Base-by-base conservation (phyloP, 1,140 invertebrate genomes). In the Gryon sp. region DNA sequence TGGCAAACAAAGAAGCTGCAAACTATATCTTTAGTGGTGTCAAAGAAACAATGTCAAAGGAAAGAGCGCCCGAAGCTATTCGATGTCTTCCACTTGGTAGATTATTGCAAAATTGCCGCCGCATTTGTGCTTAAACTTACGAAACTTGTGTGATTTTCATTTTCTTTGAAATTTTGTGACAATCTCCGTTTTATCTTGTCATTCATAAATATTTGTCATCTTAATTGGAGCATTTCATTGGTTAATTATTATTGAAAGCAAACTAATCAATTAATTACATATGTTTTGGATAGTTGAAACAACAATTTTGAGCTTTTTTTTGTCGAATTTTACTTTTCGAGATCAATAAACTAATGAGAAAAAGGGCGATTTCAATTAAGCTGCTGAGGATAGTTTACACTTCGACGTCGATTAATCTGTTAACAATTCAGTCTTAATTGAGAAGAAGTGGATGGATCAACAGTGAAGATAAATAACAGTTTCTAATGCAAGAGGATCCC, bases 21-120 rank as follows among this genome's bases (percentile, higher is more conserved):
- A 76, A 76, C 59, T 41, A 70, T 70, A 52, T 60, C 65, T 70
- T 70, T 70, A 55, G 41, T 40, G 65, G 73, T 76, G 73, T 70
- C 60, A 76, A 76, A 76, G 60, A 50, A 46, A 22, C 45, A 36
- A 12, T 52, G 12, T 76, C 65, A 76, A 76, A 76, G 65, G 59
- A 60, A 70, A 70, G 43, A 68, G 50, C 62, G 65, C 65, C 60
- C 12, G 28, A 4, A 48, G 65, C 22, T 46, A 62, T 22, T 40
- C 32, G 46, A 16, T 18, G 46, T 77, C 60, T 66, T 77, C 55
- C 60, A 68, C 66, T 68, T 77, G 52, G 72, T 55, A 62, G 68
- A 66, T 77, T 77, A 72, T 77, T 66, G 36, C 66, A 36, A 72
- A 77, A 77, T 77, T 77, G 66, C 14, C 55, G 43, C 57, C 66